Conservation (phyloP, 2,113 vertebrate genomes). For the Greenwoodochromis staneri region DNA sequence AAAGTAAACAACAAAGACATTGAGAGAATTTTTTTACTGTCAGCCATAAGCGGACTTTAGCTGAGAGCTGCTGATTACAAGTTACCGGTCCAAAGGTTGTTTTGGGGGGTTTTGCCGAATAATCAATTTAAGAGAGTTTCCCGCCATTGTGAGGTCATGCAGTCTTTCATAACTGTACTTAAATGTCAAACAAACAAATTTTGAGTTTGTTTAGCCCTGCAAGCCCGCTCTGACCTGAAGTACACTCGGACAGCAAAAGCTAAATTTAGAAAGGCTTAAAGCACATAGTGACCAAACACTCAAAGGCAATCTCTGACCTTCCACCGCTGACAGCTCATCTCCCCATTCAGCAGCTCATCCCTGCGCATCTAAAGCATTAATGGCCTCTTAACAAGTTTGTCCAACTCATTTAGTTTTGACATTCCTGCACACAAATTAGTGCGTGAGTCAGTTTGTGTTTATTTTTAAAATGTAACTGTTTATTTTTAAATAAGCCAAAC, state of each 20-base stretch:
- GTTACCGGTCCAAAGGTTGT: background rate
- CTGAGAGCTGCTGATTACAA: background rate
- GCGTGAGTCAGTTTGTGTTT: background rate
- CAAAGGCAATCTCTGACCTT: slow-evolving; percentile 60
- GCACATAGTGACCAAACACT: slow-evolving; percentile 59
- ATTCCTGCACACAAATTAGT: background rate
- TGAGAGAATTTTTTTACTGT: background rate
- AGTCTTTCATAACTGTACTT: background rate
- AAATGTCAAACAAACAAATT: background rate
- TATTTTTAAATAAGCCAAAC: background rate
- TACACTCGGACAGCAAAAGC: slow-evolving; percentile 44
- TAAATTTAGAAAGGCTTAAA: slow-evolving; percentile 72
- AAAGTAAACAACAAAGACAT: background rate
- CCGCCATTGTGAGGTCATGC: background rate
- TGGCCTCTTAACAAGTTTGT: background rate
- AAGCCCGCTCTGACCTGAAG: slow-evolving; percentile 44
- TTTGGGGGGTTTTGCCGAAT: background rate
- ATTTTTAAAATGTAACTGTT: background rate
- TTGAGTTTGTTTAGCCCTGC: slow-evolving; percentile 28
- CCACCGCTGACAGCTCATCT: slow-evolving; percentile 53
- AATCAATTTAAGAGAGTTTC: background rate
- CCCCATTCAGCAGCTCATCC: slow-evolving; percentile 23
- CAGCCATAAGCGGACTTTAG: background rate
- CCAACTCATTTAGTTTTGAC: background rate
- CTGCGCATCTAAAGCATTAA: slow-evolving; percentile 13